These are phyloP conservation scores for Mola mola DNA, from an alignment of 2,113 vertebrate genomes.

Conservation along the genomic window DNA sequence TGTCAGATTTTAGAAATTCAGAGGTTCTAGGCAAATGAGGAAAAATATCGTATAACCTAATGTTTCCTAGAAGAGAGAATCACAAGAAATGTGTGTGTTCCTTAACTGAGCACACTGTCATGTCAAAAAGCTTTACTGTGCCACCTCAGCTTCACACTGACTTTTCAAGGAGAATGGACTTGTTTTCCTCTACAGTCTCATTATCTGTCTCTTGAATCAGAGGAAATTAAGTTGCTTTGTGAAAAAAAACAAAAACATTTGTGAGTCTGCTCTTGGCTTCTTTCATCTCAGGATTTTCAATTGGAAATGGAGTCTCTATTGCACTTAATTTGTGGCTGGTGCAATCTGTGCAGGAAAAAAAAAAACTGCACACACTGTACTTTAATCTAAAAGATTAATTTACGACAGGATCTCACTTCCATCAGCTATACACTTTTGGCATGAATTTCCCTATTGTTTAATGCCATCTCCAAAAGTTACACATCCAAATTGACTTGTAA, in stretches of 20 bases:
- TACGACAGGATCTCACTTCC: slow-evolving; percentile 41
- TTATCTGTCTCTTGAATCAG: slow-evolving; percentile 35
- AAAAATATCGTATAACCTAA: slow-evolving; percentile 2
- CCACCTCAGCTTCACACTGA: neutral
- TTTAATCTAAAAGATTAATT: slow-evolving; percentile 64
- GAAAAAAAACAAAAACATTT: slow-evolving; percentile 18
- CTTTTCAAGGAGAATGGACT: slow-evolving; percentile 12
- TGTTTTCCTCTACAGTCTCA: slow-evolving; percentile 31
- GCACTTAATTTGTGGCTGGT: slow-evolving; percentile 1
- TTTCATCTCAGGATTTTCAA: slow-evolving; percentile 35
- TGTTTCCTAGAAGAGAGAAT: slow-evolving; percentile 13
- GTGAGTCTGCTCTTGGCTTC: slow-evolving; percentile 12
- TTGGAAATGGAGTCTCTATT: slow-evolving; percentile 19
- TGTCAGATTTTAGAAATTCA: neutral
- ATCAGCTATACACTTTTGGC: slow-evolving; percentile 41
- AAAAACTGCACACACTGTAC: slow-evolving; percentile 10
- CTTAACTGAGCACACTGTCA: neutral
- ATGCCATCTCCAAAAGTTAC: slow-evolving; percentile 63
- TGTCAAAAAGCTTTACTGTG: slow-evolving; percentile 10
- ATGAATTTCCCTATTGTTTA: slow-evolving; percentile 57
- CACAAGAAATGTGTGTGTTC: slow-evolving; percentile 8
- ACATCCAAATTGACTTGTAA: slow-evolving; percentile 67
- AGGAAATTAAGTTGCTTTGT: slow-evolving; percentile 23
- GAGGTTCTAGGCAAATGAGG: slow-evolving; percentile 1
- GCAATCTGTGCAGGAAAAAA: neutral